Base-by-base conservation (phyloP, 1,140 invertebrate species). In the Sweltsa coloradensis region DNA sequence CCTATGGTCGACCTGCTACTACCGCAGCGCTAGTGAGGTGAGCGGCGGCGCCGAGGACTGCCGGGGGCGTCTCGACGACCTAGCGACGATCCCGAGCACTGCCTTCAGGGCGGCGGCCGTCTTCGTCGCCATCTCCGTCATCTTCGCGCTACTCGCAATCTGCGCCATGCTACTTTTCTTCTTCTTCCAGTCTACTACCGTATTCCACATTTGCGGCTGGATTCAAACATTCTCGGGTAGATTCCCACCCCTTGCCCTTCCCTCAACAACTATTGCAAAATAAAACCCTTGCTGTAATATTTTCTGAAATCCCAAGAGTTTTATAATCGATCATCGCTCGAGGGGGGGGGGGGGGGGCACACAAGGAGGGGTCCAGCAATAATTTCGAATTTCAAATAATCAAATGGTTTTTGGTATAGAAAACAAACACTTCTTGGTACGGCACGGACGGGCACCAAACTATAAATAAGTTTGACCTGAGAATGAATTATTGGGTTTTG, bases 141-240 rank as follows among this genome's bases (percentile, higher is more conserved):
- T 89, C 5, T 69, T 94, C 45, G 83, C 90, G 40, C 67, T 93
- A 41, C 62, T 95, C 51, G 85, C 86, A 24, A 85, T 96, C 50
- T 84, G 81, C 61, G 78, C 84, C 37, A 84, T 97, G 75, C 69
- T 96, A 19, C 76, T 97, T 52, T 94, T 97, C 68, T 88, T 95
- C 67, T 92, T 97, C 65, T 85, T 90, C 63, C 86, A 86, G 56
- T 83, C 89, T n/a, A 89, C 86, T 2, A 91, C 85, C 7, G 91
- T 96, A 9, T 95, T 93, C 62, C 81, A 89, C 59, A 78, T 96
- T 43, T 95, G 89, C 61, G 92, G 83, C 24, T 92, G 88, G 87
- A 75, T 96, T 68, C 93, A 97, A 67, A 69, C 92, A 7, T 69
- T 94, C 54, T 92, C 90, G 66, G 90, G 94, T 97, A 67, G 75